Evolutionary conservation across 2,888 invertebrate genomes (phyloP).

Genomic region (Quadroppia sp.): DNA sequence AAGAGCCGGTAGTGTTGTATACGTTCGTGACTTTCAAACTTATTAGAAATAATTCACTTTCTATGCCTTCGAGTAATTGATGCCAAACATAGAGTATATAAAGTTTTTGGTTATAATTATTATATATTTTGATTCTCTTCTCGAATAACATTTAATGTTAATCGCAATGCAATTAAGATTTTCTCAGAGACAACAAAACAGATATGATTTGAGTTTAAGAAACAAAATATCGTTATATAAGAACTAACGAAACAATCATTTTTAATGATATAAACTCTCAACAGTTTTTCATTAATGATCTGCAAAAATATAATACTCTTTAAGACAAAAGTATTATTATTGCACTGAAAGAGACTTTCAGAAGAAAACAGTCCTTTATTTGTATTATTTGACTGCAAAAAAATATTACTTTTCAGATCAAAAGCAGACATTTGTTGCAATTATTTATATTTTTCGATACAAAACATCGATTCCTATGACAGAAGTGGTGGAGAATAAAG

Average conservation of each 20-base stretch:
- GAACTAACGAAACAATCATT: too few relatives aligned
- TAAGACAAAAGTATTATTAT: not conserved
- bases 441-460: too few relatives aligned
- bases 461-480: not conserved
- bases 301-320: not conserved
- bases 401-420: not conserved
- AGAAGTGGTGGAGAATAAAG: not conserved
- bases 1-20: not conserved
- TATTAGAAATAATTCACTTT: conserved; percentile 11
- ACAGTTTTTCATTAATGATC: conserved; percentile 1
- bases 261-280: not conserved
- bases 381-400: not conserved
- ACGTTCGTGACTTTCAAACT: conserved; percentile 11
- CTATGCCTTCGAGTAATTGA: not conserved
- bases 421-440: not conserved
- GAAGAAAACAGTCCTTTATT: not conserved
- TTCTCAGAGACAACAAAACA: not conserved
- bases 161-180: conserved; percentile 7
- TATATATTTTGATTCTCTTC: not conserved
- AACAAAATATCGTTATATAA: too few relatives aligned
- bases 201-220: too few relatives aligned
- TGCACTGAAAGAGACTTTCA: not conserved
- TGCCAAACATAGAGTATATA: not conserved
- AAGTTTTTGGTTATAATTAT: not conserved
- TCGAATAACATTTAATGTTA: not conserved